These are phyloP conservation scores for Chrysina gloriosa DNA, from an alignment of 2,888 invertebrate species.

Conservation along the genomic window DNA sequence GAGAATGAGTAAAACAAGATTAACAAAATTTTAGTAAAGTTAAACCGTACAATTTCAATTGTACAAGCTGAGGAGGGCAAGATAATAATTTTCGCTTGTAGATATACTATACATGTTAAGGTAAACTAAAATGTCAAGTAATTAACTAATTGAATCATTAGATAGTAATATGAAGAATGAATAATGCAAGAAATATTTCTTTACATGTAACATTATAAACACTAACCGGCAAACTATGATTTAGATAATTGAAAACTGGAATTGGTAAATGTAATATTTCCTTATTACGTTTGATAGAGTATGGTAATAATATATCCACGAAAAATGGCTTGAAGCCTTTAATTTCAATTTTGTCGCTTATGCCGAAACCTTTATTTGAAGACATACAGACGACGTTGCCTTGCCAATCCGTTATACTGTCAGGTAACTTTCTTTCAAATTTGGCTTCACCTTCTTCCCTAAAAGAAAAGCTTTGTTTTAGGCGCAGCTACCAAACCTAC, in stretches of 20 bases:
- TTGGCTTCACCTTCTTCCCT: conserved; percentile 61
- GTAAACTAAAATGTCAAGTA: too few species aligned
- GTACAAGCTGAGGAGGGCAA: too few species aligned
- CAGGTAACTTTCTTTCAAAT: conserved; percentile 65
- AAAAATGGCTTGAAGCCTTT: conserved; percentile 80
- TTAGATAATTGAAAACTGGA: conserved; percentile 79
- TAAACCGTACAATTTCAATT: too few species aligned
- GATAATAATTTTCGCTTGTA: too few species aligned
- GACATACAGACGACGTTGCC: conserved; percentile 71
- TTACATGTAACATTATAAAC: not conserved
- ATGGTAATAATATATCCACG: conserved; percentile 76
- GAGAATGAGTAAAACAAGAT: too few species aligned
- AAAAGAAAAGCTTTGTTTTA: not conserved
- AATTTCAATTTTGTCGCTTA: conserved; percentile 57
- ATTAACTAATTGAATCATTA: too few species aligned
- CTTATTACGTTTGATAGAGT: conserved; percentile 71
- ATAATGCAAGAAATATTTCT: not conserved
- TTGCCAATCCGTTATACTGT: conserved; percentile 73
- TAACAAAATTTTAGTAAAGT: not conserved
- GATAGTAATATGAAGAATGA: too few species aligned
- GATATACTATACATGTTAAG: too few species aligned
- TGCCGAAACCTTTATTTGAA: conserved; percentile 60
- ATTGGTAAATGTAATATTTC: conserved; percentile 69
- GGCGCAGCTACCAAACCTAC: not conserved
- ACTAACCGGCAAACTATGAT: conserved; percentile 75